Percentiles rank a stretch among this genome's conserved stretches.
These are phyloP conservation scores for Diaprepes abbreviatus DNA, from an alignment of 2,888 invertebrate genomes.

Conservation along the genomic window DNA sequence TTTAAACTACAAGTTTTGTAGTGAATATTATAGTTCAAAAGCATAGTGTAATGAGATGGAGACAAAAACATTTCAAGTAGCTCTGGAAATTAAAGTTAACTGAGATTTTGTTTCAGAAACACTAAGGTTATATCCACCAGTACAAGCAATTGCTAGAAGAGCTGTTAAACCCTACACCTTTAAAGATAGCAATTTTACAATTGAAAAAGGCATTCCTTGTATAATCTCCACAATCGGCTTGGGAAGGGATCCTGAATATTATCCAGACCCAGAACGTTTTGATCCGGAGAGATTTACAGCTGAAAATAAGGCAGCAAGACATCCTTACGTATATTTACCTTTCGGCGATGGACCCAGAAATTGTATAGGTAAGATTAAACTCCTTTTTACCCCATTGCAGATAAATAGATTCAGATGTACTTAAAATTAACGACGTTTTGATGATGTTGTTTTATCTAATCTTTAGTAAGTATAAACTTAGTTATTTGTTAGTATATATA, in stretches of 20 bases:
- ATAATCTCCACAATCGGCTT: conserved; percentile 52
- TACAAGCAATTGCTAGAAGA: conserved; percentile 48
- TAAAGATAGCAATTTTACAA: conserved; percentile 49
- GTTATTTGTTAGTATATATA: no score
- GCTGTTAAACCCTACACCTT: conserved; percentile 54
- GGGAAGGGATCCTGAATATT: conserved; percentile 55
- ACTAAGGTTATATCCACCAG: conserved; percentile 52
- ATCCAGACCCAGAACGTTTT: conserved; percentile 54
- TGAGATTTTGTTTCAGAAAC: conserved; percentile 53
- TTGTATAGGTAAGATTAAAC: conserved; percentile 53
- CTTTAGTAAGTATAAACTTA: no score
- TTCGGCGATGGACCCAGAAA: conserved; percentile 57
- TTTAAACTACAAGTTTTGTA: no score
- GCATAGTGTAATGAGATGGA: no score
- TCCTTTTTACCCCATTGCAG: no score
- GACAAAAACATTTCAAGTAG: no score
- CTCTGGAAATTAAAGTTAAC: no score
- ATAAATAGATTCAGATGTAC: no score
- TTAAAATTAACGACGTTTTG: no score
- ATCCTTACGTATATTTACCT: conserved; percentile 51
- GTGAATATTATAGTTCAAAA: no score
- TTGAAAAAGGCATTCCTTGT: conserved; percentile 54
- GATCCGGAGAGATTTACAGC: conserved; percentile 55
- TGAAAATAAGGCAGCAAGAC: conserved; percentile 48
- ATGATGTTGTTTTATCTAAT: no score